Percentiles rank a stretch among this genome's conserved stretches.
Conservation (phyloP, 2,888 invertebrate species). For the Pediacus dermestoides region DNA sequence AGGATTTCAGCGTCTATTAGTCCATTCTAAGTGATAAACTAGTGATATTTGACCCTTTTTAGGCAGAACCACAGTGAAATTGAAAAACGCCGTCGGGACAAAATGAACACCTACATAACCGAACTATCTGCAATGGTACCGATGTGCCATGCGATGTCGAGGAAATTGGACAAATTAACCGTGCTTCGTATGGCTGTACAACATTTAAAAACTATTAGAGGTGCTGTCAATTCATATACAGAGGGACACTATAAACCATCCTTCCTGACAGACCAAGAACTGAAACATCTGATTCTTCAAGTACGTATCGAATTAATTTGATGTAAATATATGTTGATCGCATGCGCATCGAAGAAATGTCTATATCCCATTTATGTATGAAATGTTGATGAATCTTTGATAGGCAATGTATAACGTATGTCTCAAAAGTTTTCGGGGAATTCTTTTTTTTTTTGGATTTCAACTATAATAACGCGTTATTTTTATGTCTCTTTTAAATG, state of each 20-base stretch:
- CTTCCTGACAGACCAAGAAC: constrained; percentile 80
- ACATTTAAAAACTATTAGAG: constrained; percentile 75
- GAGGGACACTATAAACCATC: constrained; percentile 75
- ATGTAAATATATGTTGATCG: neutral
- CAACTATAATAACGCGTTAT: too few relatives aligned
- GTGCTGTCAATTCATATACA: constrained; percentile 70
- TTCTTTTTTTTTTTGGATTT: too few relatives aligned
- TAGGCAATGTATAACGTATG: too few relatives aligned
- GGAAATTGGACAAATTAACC: constrained; percentile 91
- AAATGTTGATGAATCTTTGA: too few relatives aligned
- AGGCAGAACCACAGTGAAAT: constrained; percentile 97
- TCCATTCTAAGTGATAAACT: too few relatives aligned
- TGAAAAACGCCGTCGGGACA: constrained; percentile 89
- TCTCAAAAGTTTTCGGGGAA: too few relatives aligned
- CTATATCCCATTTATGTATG: too few relatives aligned
- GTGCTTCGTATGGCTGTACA: constrained; percentile 90
- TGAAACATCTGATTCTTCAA: constrained; percentile 79
- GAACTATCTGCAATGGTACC: constrained; percentile 88
- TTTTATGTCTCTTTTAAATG: too few relatives aligned
- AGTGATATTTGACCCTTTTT: too few relatives aligned
- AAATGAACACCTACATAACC: constrained; percentile 94
- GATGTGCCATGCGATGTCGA: constrained; percentile 89
- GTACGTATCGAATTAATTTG: constrained; percentile 47
- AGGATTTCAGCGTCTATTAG: too few relatives aligned
- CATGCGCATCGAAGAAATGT: too few relatives aligned